phyloP scores from a whole-genome alignment of 2,797 vertebrate genomes.

The Rhyacichthys aspro region DNA sequence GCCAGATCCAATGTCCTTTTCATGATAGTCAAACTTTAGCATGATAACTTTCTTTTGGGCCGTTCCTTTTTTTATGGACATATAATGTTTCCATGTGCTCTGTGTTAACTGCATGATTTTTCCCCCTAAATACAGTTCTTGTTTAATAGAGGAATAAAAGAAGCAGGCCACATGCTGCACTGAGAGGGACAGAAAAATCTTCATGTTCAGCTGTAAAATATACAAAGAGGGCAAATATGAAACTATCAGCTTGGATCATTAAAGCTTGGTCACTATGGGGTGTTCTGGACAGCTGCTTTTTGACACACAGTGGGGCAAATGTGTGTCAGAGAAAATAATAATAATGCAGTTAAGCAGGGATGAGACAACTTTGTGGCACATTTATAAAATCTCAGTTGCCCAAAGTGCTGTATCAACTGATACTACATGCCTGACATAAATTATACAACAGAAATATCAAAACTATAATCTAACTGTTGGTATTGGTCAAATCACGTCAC shows the following conservation, averaged over 20 bases:
- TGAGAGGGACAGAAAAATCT: slow-evolving; percentile 8
- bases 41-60: slow-evolving; percentile 75
- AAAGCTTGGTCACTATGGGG: not conserved
- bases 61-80: slow-evolving; percentile 76
- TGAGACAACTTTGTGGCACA: no score
- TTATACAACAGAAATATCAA: not conserved
- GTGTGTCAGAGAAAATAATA: no score
- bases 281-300: slow-evolving; percentile 16
- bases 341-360: no score
- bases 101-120: slow-evolving; percentile 49
- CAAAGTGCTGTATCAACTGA: no score
- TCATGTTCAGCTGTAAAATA: not conserved
- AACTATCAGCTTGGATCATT: not conserved
- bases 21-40: slow-evolving; percentile 84
- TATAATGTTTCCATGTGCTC: slow-evolving; percentile 80
- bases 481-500: slow-evolving; percentile 11
- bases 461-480: no score
- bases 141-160: slow-evolving; percentile 47
- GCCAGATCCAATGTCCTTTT: slow-evolving; percentile 85
- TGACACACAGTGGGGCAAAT: not conserved
- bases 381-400: no score
- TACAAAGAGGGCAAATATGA: slow-evolving; percentile 2
- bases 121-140: slow-evolving; percentile 13
- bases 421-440: no score
- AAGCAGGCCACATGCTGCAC: slow-evolving; percentile 33